A percentile compares a stretch with the other conserved stretches of the same genome.
These are phyloP conservation scores for Trachurus trachurus DNA, from an alignment of 2,797 vertebrate genomes.

Conservation along the genomic window DNA sequence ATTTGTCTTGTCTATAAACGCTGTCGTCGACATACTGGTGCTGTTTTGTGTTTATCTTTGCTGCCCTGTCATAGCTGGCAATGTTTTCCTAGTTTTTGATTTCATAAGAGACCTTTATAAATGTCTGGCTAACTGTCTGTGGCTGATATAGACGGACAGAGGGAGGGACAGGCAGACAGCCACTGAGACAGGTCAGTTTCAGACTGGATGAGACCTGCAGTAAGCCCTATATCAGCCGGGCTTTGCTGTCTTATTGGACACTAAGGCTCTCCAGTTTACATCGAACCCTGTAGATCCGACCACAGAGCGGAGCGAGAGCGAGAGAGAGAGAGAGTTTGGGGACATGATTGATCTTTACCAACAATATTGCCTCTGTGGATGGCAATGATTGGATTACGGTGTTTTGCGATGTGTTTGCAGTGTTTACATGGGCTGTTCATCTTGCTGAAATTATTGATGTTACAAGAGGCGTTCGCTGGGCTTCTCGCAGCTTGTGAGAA, in stretches of 20 bases:
- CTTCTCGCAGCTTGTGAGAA: constrained; percentile 12
- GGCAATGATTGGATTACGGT: constrained; percentile 64
- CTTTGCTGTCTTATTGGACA: constrained; percentile 80
- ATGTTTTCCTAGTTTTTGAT: constrained; percentile 58
- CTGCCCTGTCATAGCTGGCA: constrained; percentile 27
- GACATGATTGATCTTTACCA: constrained; percentile 55
- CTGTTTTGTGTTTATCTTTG: constrained; percentile 35
- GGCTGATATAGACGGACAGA: constrained; percentile 46
- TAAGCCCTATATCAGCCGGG: constrained; percentile 77
- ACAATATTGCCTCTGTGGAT: constrained; percentile 58
- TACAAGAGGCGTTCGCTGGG: constrained; percentile 16
- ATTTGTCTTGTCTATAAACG: constrained; percentile 10
- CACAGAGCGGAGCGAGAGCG: constrained; percentile 36
- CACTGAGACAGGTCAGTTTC: constrained; percentile 60
- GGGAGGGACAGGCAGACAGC: constrained; percentile 48
- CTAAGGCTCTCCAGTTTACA: constrained; percentile 70
- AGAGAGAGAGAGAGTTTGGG: constrained; percentile 49
- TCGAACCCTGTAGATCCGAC: constrained; percentile 40
- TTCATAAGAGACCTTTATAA: constrained; percentile 80
- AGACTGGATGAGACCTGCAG: constrained; percentile 67
- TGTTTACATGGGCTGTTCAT: constrained; percentile 46
- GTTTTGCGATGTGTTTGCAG: constrained; percentile 54
- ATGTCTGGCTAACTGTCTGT: constrained; percentile 65
- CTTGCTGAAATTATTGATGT: constrained; percentile 53
- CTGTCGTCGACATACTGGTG: constrained; percentile 29